Conservation (phyloP, 64 coral and sea anemone species). For the Exaiptasia diaphana region DNA sequence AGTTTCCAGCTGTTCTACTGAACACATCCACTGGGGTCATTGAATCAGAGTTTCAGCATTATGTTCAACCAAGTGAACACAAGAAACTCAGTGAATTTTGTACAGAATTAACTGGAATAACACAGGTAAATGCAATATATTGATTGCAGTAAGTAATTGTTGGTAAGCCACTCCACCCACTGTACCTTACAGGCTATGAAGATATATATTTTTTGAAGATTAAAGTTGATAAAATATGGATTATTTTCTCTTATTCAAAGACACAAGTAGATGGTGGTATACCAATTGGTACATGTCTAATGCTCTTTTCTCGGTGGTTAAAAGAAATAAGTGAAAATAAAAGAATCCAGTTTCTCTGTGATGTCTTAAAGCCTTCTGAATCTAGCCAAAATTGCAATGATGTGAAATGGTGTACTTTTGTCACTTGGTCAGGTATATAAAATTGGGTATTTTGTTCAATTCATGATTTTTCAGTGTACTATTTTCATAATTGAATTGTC, state of each 20-base stretch:
- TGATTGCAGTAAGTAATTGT: not conserved
- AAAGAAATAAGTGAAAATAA: conserved; percentile 40
- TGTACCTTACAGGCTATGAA: not conserved
- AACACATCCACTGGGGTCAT: conserved; percentile 65
- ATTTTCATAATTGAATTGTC: not conserved
- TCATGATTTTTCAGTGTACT: not conserved
- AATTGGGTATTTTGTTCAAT: not conserved
- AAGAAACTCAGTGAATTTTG: conserved; percentile 74
- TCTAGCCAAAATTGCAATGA: not conserved
- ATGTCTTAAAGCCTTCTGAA: not conserved
- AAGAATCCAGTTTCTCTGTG: conserved; percentile 60
- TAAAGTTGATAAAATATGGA: not conserved
- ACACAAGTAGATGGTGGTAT: conserved; percentile 70
- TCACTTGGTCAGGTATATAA: conserved; percentile 83
- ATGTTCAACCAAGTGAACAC: conserved; percentile 73
- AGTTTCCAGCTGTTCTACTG: conserved; percentile 80
- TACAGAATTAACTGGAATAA: conserved; percentile 82
- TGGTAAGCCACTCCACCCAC: not conserved
- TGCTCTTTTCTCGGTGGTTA: conserved; percentile 75
- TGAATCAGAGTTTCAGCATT: conserved; percentile 76
- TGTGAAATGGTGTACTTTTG: conserved; percentile 61
- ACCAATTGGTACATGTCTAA: conserved; percentile 80
- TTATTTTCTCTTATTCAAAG: not conserved
- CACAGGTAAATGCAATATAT: conserved; percentile 51
- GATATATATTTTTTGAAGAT: not conserved